phyloP scores from a whole-genome alignment of 2,797 vertebrate species.

The Pangasius djambal region DNA sequence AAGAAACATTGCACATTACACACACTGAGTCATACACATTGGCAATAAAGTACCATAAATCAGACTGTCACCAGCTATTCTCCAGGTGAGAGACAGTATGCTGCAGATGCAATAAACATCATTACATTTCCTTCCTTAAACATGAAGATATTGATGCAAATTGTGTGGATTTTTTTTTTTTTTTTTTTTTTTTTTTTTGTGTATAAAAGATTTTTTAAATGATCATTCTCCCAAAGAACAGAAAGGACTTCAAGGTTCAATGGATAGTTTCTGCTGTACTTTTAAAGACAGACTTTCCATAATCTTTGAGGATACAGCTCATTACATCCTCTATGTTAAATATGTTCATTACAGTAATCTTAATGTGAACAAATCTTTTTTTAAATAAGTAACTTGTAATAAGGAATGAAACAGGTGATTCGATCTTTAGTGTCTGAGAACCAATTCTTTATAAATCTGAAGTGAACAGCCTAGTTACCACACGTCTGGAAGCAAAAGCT shows the following conservation, averaged over 20 bases:
- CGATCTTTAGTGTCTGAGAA: no score
- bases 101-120: neutral
- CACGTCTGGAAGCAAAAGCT: no score
- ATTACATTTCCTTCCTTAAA: neutral
- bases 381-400: no score
- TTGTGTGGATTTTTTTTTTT: neutral
- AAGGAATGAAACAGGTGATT: no score
- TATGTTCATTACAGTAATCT: neutral
- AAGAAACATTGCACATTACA: neutral
- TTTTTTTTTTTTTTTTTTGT: no score
- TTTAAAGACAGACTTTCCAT: neutral
- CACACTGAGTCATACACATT: neutral
- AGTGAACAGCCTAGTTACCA: no score
- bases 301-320: neutral
- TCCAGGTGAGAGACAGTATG: neutral
- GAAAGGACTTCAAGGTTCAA: neutral
- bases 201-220: neutral
- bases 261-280: neutral
- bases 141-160: neutral
- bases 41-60: neutral
- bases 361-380: no score
- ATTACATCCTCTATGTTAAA: neutral
- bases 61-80: neutral
- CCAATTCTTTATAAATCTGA: neutral
- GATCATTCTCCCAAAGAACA: neutral